phyloP scores from a whole-genome alignment of 2,888 invertebrate genomes.

The Papilio demoleus region DNA sequence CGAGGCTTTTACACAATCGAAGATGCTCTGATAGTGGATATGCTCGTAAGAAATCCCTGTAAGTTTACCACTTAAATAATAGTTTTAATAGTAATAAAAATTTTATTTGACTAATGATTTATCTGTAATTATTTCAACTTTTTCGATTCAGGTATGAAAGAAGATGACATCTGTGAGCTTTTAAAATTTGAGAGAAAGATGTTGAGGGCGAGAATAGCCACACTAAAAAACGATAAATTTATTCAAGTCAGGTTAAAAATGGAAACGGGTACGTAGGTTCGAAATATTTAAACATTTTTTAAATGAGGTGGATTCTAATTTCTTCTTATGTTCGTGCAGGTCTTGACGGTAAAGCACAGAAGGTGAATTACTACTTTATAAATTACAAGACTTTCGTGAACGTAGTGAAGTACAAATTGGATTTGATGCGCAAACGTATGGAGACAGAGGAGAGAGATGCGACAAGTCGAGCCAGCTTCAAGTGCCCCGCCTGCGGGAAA shows the following conservation, averaged over 20 bases:
- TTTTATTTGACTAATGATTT: neutral
- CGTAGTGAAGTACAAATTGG: conserved; percentile 98
- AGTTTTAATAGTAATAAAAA: neutral
- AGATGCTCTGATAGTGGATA: conserved; percentile 96
- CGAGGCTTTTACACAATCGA: conserved; percentile 97
- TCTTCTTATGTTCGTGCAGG: conserved; percentile 57
- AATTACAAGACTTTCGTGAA: conserved; percentile 99
- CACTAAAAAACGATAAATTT: conserved; percentile 95
- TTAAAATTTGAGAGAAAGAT: conserved; percentile 97
- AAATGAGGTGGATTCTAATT: neutral
- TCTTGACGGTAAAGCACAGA: conserved; percentile 96
- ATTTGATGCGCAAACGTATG: conserved; percentile 97
- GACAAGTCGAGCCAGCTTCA: conserved; percentile 97
- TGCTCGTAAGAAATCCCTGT: conserved; percentile 98
- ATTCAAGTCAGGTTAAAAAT: conserved; percentile 95
- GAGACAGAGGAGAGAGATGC: conserved; percentile 98
- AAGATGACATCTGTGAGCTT: conserved; percentile 94
- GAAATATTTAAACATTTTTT: neutral
- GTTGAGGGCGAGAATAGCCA: conserved; percentile 93
- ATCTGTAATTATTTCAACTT: neutral
- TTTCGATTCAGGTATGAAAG: conserved; percentile 88
- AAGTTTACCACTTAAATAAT: conserved; percentile 57
- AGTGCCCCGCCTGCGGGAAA: conserved; percentile 95
- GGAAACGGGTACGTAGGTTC: conserved; percentile 89
- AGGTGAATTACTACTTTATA: conserved; percentile 98